Evolutionary conservation across 1,140 invertebrate genomes (phyloP).

Genomic region (Notospermus geniculatus): DNA sequence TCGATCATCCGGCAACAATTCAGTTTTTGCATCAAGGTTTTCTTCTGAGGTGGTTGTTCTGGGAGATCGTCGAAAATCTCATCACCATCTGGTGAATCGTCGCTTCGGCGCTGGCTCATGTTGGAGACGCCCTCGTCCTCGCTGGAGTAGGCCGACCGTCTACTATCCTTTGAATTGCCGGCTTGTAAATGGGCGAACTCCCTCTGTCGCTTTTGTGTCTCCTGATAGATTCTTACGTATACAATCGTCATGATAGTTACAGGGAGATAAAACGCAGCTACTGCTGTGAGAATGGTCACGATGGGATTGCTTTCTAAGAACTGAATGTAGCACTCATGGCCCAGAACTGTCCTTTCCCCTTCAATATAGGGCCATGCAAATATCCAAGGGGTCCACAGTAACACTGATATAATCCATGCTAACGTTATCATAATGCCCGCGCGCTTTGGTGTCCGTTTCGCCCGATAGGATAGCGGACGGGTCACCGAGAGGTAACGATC

Average conservation of each 20-base stretch:
- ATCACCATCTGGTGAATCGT: slow-evolving; percentile 18
- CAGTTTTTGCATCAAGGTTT: slow-evolving; percentile 17
- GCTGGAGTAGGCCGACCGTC: slow-evolving; percentile 29
- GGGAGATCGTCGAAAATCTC: slow-evolving; percentile 17
- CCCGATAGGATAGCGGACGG: slow-evolving; percentile 92
- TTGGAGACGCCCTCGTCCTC: slow-evolving; percentile 30
- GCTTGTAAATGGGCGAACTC: slow-evolving; percentile 92
- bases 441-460: slow-evolving; percentile 85
- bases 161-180: slow-evolving; percentile 56
- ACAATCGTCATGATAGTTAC: slow-evolving; percentile 63
- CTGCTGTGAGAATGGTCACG: slow-evolving; percentile 73
- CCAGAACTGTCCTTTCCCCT: slow-evolving; percentile 82
- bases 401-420: slow-evolving; percentile 51
- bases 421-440: slow-evolving; percentile 90
- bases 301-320: slow-evolving; percentile 98
- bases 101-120: slow-evolving; percentile 22
- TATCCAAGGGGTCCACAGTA: slow-evolving; percentile 98
- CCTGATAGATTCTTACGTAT: slow-evolving; percentile 77
- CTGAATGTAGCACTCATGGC: slow-evolving; percentile 93
- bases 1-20: slow-evolving; percentile 34
- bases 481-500: slow-evolving; percentile 86
- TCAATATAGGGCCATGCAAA: slow-evolving; percentile 91
- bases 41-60: not conserved
- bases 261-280: slow-evolving; percentile 96
- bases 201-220: slow-evolving; percentile 87